Conservation (phyloP, 2,888 invertebrate genomes). For the Mantis religiosa region DNA sequence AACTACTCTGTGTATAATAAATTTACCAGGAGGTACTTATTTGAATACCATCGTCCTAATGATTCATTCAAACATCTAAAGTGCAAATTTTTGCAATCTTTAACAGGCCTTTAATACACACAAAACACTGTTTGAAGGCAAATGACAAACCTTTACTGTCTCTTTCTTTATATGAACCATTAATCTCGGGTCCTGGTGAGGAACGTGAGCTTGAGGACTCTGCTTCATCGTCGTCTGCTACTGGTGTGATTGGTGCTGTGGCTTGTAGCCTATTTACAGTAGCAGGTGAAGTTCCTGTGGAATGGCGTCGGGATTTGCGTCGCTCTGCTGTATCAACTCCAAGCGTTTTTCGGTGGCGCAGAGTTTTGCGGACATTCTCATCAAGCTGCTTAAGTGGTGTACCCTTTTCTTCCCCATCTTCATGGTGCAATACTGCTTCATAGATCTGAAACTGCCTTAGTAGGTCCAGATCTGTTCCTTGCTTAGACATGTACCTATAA, state of each 20-base stretch:
- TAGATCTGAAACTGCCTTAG: constrained; percentile 92
- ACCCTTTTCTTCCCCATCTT: constrained; percentile 73
- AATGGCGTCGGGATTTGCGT: constrained; percentile 74
- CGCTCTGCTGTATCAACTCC: constrained; percentile 55
- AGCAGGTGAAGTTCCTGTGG: constrained; percentile 61
- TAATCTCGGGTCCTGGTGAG: constrained; percentile 50
- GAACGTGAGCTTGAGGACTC: constrained; percentile 55
- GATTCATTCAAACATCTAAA: not conserved
- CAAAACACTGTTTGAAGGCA: constrained; percentile 4
- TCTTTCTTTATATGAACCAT: constrained; percentile 53
- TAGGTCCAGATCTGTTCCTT: constrained; percentile 88
- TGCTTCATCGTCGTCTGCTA: constrained; percentile 53
- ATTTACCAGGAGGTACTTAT: not conserved
- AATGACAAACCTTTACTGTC: constrained; percentile 47
- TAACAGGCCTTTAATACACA: not conserved
- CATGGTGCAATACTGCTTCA: constrained; percentile 86
- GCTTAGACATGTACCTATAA: constrained; percentile 75
- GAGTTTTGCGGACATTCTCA: constrained; percentile 60
- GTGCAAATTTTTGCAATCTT: not conserved
- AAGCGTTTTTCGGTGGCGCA: constrained; percentile 63
- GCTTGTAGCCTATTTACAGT: constrained; percentile 39
- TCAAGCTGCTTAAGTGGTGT: constrained; percentile 58
- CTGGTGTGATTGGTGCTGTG: constrained; percentile 39
- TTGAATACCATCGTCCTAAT: not conserved
- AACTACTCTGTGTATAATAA: not conserved